These are phyloP conservation scores for Mimumesa dahlbomi DNA, from an alignment of 2,888 invertebrate genomes.

Conservation along the genomic window DNA sequence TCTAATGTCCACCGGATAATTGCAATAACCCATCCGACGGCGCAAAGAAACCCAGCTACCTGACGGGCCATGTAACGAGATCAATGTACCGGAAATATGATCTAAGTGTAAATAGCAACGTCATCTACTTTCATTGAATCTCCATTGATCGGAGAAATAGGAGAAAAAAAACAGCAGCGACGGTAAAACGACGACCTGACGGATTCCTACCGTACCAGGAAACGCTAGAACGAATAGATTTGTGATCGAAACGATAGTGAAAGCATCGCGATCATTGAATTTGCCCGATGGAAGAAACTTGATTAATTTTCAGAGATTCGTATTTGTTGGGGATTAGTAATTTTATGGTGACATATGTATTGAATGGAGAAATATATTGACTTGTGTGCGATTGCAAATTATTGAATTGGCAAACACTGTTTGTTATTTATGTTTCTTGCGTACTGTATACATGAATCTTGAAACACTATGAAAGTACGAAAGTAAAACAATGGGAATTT, in stretches of 20 bases:
- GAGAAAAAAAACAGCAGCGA: background rate
- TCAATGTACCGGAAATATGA: conserved; percentile 11
- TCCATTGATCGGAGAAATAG: background rate
- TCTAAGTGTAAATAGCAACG: background rate
- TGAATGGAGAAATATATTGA: too few relatives aligned
- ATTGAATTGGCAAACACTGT: too few relatives aligned
- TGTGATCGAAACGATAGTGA: conserved; percentile 8
- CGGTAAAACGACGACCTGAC: background rate
- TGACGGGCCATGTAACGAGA: background rate
- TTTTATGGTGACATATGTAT: too few relatives aligned
- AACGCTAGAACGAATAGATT: conserved; percentile 11
- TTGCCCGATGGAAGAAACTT: conserved; percentile 12
- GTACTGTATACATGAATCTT: too few relatives aligned
- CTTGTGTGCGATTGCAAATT: too few relatives aligned
- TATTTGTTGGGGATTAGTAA: background rate
- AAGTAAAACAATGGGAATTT: too few relatives aligned
- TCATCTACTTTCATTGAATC: conserved; percentile 2
- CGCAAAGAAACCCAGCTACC: conserved; percentile 1
- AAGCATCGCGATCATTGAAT: conserved; percentile 17
- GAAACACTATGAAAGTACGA: too few relatives aligned
- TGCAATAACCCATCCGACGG: conserved; percentile 12
- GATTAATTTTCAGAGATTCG: background rate
- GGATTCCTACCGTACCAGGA: conserved; percentile 28
- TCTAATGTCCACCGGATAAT: conserved; percentile 10
- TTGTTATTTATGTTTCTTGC: too few relatives aligned